phyloP scores from a whole-genome alignment of 2,888 invertebrate genomes.

The Unio delphinus region DNA sequence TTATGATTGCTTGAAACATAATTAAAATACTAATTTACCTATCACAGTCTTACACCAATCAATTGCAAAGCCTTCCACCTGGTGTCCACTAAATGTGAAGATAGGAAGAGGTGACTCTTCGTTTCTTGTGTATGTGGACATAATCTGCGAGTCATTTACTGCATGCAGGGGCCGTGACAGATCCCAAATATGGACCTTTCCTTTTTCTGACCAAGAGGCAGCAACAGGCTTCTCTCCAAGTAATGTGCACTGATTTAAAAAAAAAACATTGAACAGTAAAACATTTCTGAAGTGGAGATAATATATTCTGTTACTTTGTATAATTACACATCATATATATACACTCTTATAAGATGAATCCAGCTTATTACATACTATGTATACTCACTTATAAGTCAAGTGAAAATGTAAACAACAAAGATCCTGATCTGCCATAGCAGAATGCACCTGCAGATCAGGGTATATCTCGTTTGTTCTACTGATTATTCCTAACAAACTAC shows the following conservation, averaged over 20 bases:
- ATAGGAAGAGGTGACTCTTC: conserved; percentile 75
- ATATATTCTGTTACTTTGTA: not conserved
- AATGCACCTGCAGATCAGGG: too few relatives aligned
- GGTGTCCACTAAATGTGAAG: conserved; percentile 92
- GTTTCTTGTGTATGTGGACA: conserved; percentile 61
- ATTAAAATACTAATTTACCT: conserved; percentile 73
- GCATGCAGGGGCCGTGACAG: conserved; percentile 85
- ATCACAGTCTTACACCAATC: conserved; percentile 90
- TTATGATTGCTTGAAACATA: not conserved
- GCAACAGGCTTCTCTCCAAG: conserved; percentile 81
- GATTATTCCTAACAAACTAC: too few relatives aligned
- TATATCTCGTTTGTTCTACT: too few relatives aligned
- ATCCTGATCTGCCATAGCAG: too few relatives aligned
- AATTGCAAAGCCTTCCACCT: conserved; percentile 93
- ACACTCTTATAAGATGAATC: too few relatives aligned
- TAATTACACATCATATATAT: too few relatives aligned
- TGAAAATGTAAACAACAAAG: too few relatives aligned
- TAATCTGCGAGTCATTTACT: conserved; percentile 79
- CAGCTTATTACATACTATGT: too few relatives aligned
- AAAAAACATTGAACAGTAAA: not conserved
- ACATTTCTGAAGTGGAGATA: not conserved
- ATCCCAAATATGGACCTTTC: conserved; percentile 93
- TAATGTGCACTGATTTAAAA: conserved; percentile 69
- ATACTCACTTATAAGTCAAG: too few relatives aligned
- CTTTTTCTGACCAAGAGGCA: conserved; percentile 96